These are phyloP conservation scores for Girardinichthys multiradiatus DNA, from an alignment of 2,113 vertebrate genomes.

Conservation along the genomic window DNA sequence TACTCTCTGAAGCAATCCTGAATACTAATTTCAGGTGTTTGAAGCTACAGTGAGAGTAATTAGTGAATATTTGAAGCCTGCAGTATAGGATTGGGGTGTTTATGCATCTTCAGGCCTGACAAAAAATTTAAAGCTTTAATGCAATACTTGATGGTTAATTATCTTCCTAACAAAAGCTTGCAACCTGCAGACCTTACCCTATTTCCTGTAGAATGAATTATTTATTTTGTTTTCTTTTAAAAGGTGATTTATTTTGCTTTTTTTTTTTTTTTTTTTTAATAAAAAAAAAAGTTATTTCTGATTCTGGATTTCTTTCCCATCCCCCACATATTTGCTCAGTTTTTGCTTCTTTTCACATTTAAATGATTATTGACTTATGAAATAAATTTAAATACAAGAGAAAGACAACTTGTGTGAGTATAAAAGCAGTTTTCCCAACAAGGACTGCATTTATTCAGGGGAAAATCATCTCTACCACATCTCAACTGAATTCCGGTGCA, in stretches of 20 bases:
- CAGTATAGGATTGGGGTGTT: background rate
- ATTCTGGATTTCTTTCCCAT: background rate
- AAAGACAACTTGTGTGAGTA: too few species aligned
- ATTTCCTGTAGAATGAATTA: background rate
- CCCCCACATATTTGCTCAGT: too few species aligned
- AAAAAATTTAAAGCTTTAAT: background rate
- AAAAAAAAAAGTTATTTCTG: background rate
- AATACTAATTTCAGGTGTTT: constrained; percentile 2
- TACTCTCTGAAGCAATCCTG: background rate
- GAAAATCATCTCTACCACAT: too few species aligned
- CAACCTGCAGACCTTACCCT: background rate
- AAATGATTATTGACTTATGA: too few species aligned
- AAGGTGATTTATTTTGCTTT: background rate
- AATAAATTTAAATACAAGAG: too few species aligned
- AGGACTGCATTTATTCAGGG: too few species aligned
- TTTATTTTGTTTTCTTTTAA: too few species aligned
- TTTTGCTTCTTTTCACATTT: too few species aligned
- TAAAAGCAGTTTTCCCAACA: too few species aligned
- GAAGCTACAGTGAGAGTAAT: constrained; percentile 4
- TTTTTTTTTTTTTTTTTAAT: background rate
- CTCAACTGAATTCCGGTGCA: too few species aligned
- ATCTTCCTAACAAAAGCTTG: background rate
- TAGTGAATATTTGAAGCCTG: background rate
- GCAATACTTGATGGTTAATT: background rate
- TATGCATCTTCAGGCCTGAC: background rate